Percentiles rank a stretch among this genome's conserved stretches.
These are phyloP conservation scores for Augiades crinisus DNA, from an alignment of 2,888 invertebrate species.

Conservation along the genomic window DNA sequence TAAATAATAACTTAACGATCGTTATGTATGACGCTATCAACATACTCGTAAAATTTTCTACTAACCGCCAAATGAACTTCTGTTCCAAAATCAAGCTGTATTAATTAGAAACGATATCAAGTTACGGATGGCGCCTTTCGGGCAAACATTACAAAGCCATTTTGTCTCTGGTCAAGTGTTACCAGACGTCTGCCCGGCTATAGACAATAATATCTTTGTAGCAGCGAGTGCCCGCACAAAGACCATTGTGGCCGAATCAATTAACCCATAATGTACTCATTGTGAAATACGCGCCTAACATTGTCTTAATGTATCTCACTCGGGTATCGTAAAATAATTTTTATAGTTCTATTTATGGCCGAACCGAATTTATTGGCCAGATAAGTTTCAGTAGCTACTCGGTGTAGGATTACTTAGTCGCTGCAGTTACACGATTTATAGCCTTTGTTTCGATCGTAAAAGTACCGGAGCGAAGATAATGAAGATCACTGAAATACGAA, in stretches of 20 bases:
- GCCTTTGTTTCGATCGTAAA: constrained; percentile 49
- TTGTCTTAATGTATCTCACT: constrained; percentile 77
- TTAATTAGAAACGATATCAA: constrained; percentile 55
- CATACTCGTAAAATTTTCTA: constrained; percentile 1
- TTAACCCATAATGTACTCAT: constrained; percentile 77
- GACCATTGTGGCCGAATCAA: constrained; percentile 77
- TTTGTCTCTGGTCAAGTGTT: constrained; percentile 80
- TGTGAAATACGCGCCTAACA: constrained; percentile 71
- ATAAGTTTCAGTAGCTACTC: constrained; percentile 69
- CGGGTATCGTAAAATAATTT: constrained; percentile 74
- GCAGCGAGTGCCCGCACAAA: constrained; percentile 60
- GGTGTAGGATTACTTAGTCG: constrained; percentile 59
- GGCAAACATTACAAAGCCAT: constrained; percentile 73
- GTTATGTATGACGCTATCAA: background rate
- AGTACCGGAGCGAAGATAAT: constrained; percentile 31
- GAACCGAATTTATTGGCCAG: constrained; percentile 70
- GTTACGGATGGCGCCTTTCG: constrained; percentile 77
- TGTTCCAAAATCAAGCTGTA: constrained; percentile 45
- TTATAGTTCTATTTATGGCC: constrained; percentile 76
- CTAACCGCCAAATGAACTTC: constrained; percentile 33
- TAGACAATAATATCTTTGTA: constrained; percentile 78
- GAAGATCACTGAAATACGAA: constrained; percentile 21
- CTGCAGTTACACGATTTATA: constrained; percentile 46
- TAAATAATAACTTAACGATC: background rate
- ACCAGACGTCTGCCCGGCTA: constrained; percentile 71